A percentile compares a stretch with the other conserved stretches of the same genome.
Conservation (phyloP, 1,140 invertebrate species). For the Galleria mellonella region DNA sequence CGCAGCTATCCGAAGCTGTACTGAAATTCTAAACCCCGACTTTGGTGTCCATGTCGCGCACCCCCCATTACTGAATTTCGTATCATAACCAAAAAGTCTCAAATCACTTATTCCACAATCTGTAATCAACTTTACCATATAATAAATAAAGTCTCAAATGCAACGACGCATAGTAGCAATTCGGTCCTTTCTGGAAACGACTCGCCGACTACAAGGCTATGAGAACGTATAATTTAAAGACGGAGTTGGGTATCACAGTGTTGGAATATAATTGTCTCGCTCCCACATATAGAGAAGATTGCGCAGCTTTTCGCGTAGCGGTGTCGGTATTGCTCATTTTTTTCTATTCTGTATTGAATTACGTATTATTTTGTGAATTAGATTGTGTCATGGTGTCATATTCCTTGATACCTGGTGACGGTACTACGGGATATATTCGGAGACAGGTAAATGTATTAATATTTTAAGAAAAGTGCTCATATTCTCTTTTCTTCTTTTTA, state of each 20-base stretch:
- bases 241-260: conserved; percentile 35
- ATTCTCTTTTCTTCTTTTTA: too few species aligned
- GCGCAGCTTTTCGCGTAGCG: conserved; percentile 37
- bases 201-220: conserved; percentile 59
- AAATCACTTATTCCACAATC: conserved; percentile 7
- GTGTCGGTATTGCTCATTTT: conserved; percentile 60
- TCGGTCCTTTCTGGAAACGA: conserved; percentile 23
- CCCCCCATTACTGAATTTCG: conserved; percentile 72
- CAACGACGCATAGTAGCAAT: background rate
- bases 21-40: conserved; percentile 73
- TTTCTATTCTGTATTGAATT: conserved; percentile 67
- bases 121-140: conserved; percentile 4
- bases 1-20: conserved; percentile 71
- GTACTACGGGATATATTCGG: conserved; percentile 28
- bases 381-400: conserved; percentile 64
- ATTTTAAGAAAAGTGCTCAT: too few species aligned
- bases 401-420: conserved; percentile 49
- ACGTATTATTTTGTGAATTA: conserved; percentile 73
- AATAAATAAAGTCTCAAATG: conserved; percentile 17
- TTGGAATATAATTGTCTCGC: conserved; percentile 32
- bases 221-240: conserved; percentile 74
- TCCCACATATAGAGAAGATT: conserved; percentile 27
- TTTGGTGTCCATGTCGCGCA: conserved; percentile 67
- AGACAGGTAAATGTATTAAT: conserved; percentile 28
- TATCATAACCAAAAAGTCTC: conserved; percentile 22